Base-by-base conservation (phyloP, 2,888 invertebrate species). In the Oxytorus armatus region DNA sequence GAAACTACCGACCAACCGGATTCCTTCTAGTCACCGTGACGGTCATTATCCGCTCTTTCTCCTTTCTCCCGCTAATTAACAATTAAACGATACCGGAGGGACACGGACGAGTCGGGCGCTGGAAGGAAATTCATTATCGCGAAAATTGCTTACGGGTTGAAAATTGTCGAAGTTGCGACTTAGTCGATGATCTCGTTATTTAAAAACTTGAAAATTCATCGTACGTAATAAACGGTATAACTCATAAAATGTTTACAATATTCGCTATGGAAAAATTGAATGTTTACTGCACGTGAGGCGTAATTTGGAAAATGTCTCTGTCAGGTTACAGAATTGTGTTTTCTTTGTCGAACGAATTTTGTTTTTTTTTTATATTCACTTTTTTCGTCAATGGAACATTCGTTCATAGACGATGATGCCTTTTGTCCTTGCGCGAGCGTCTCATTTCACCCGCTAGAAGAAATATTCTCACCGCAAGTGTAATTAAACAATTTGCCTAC, bases 401-500 rank as follows among this genome's bases (percentile, higher is more conserved):
- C 47, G 47, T 44, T 39, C 10, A 23, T 65, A 3, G 49, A 16
- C 8, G 14, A 8, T 3, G 16, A 3, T 16, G 42, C 4, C 39
- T 23, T 44, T 47, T 16, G 14, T 36, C 16, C 42, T 44, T n/a
- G n/a, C 21, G 11, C 16, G 23, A 16, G 10, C 53, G 33, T 36
- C 55, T 65, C 59, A 49, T 76, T 65, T 75, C 36, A 29, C 3
- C 11, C 14, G 39, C 70, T n/a, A 61, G 39, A 73, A 76, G 72
- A 51, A 76, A 76, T 76, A 80, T 80, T 47, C 65, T 83, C 87
- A 86, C 86, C 86, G 79, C 86, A 86, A 87, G 86, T 66, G 77
- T 90, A 91, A 92, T 91, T 92, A 90, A 90, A 90, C 91, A 91
- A 92, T 92, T 92, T 91, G 90, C 90, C 86, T 91, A 90, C 89